These are phyloP conservation scores for Phalera bucephala DNA, from an alignment of 2,888 invertebrate genomes.

Conservation along the genomic window DNA sequence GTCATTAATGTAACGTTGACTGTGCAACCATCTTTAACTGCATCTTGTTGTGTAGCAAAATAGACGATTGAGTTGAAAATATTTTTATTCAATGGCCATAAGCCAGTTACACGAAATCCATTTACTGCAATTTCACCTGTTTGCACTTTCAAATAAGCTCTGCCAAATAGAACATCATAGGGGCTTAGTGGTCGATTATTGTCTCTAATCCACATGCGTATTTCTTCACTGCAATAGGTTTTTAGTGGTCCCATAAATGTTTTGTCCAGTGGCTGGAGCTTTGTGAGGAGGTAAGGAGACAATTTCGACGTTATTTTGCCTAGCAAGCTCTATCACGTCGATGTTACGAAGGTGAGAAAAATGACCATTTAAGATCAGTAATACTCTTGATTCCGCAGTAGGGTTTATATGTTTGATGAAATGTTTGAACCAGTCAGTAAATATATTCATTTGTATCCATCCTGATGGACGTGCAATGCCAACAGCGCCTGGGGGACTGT, in stretches of 20 bases:
- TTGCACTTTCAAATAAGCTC: constrained; percentile 7
- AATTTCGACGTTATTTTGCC: constrained; percentile 16
- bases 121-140: constrained; percentile 23
- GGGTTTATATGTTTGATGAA: constrained; percentile 3
- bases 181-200: no score
- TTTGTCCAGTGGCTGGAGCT: constrained; percentile 22
- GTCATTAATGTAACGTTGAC: neutral
- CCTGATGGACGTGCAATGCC: constrained; percentile 15
- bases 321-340: constrained; percentile 15
- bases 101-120: constrained; percentile 11
- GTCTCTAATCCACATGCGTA: constrained; percentile 23
- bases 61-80: neutral
- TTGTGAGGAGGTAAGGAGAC: constrained; percentile 23
- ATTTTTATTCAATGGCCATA: constrained; percentile 9
- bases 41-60: neutral
- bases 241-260: constrained; percentile 22
- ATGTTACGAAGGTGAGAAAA: neutral
- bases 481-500: constrained; percentile 9
- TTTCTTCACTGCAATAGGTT: constrained; percentile 24
- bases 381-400: neutral
- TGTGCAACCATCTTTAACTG: neutral
- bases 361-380: constrained; percentile 3
- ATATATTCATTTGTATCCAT: constrained; percentile 23
- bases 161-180: constrained; percentile 22
- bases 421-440: constrained; percentile 8